Evolutionary conservation across 2,888 invertebrate genomes (phyloP), one percentile per base, ranked within the genome.

Genomic region (Oxycera nigricornis): DNA sequence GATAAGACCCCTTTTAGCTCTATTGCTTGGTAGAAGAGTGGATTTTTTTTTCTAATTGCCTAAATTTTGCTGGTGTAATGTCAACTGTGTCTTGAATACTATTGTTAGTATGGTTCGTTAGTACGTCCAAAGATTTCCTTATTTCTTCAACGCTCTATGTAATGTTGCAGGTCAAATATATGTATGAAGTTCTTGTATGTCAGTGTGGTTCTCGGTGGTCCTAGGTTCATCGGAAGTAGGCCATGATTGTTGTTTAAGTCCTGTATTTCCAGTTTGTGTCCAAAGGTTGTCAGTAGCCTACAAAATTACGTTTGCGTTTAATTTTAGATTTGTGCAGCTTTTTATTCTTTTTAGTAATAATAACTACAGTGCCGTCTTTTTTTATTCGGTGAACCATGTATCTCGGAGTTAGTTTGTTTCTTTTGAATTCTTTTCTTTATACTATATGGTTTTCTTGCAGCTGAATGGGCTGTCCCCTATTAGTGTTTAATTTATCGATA

Each of bases 1-100:
- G n/a, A 73, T 52, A 4, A 73, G n/a, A 11, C 65, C 73, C 1
- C 73, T n/a, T 55, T 73, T 50, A 1, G 14, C 1, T 14, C 62
- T 28, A 26, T 31, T 20, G 17, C 20, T 30, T 22, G 73, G 73
- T 35, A 20, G 30, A 6, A 73, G 6, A 0, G 31, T 20, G 0
- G 17, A 9, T n/a, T 31, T 73, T 72, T 35, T 39, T 20, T 4
- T 9, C 2, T 4, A 17, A 17, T 17, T 62, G 4, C 7, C 11
- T 62, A 2, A 31, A 22, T 39, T 62, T 62, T n/a, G 2, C 20
- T 39, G 31, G n/a, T 20, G 62, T 35, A 6, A 62, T 62, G 3
- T 17, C 1, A 11, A 46, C 11, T 22, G 14, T 20, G 1, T 0
- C 20, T 1, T 35, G 3, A 0, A 17, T 22, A 1, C 4, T 20